phyloP scores from a whole-genome alignment of 92 coral and sea anemone species.

The Porites evermanni region DNA sequence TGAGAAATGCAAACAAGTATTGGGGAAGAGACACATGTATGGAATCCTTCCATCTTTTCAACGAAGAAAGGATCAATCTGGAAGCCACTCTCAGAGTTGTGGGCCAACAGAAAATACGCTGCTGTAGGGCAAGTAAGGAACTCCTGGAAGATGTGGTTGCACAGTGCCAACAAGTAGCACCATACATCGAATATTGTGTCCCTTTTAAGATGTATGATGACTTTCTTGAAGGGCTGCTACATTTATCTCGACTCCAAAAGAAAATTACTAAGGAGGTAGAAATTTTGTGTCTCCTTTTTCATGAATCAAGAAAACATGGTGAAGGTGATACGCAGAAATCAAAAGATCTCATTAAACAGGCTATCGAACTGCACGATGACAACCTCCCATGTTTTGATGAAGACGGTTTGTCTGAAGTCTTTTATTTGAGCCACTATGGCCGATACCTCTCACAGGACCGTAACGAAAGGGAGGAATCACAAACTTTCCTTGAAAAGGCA shows the following conservation, averaged over 20 bases:
- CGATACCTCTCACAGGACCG: not conserved
- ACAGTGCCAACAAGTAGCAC: constrained; percentile 6
- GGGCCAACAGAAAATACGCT: not conserved
- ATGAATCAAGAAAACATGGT: constrained; percentile 29
- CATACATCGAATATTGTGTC: constrained; percentile 27
- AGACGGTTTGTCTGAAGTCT: not conserved
- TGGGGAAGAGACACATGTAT: constrained; percentile 30
- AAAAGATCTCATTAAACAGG: not conserved
- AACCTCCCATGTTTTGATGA: not conserved
- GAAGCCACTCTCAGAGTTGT: constrained; percentile 15
- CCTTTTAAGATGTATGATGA: constrained; percentile 19
- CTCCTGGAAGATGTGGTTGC: not conserved
- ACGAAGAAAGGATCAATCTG: constrained; percentile 41
- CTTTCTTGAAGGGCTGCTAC: constrained; percentile 23
- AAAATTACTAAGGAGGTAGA: constrained; percentile 11
- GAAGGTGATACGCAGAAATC: not conserved
- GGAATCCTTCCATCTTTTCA: constrained; percentile 23
- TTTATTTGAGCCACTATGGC: not conserved
- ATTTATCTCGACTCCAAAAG: not conserved
- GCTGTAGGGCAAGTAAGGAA: not conserved
- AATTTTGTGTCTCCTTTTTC: constrained; percentile 49
- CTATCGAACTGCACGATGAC: not conserved
- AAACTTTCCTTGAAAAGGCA: not conserved
- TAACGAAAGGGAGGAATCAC: not conserved
- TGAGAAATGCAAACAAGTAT: constrained; percentile 8